Evolutionary conservation across 2,797 vertebrate genomes (phyloP), one percentile per base, ranked within the genome.

Genomic region (Peromyscus melanophrys): DNA sequence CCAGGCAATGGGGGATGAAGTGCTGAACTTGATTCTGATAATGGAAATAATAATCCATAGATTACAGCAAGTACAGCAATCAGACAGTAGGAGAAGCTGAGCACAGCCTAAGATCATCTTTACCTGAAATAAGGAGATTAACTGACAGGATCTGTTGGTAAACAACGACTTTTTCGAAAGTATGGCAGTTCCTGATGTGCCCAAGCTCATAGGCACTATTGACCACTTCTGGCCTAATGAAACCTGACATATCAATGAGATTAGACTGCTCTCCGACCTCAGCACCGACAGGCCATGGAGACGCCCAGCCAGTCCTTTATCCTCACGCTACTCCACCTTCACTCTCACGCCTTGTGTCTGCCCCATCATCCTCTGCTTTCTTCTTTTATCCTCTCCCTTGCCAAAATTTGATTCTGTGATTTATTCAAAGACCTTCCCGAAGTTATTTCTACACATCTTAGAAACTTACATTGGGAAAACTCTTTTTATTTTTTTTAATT

Each of bases 371-470:
- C 12, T 82, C 88, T 61, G 34, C 34, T 92, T 82, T 19, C 89
- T 94, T 94, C 37, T 76, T 95, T 49, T 16, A 4, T 12, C 9
- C 86, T 78, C 46, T 75, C 78, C 75, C 23, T 43, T 49, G 80
- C 9, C 87, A 89, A 89, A 57, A 55, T 43, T 78, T 92, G 31
- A 69, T 61, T 85, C 14, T 94, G 17, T 90, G 13, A 63, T 43
- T 59, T 65, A 55, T 65, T 94, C 61, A 91, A 92, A 95, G 31
- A 16, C 12, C 14, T 95, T 87, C 19, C 8, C 90, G 14, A 89
- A 81, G 19, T 46, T 78, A 75, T 85, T 89, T 65, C 69, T 12
- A 78, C 6, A 40, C 27, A 65, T 43, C 7, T 93, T 37, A 83
- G 29, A 89, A 94, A 91, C 46, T 77, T 82, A 29, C 49, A 82